Percentiles rank a stretch among this genome's conserved stretches.
These are phyloP conservation scores for Eclectus roratus DNA, from an alignment of 2,113 vertebrate species.

Conservation along the genomic window DNA sequence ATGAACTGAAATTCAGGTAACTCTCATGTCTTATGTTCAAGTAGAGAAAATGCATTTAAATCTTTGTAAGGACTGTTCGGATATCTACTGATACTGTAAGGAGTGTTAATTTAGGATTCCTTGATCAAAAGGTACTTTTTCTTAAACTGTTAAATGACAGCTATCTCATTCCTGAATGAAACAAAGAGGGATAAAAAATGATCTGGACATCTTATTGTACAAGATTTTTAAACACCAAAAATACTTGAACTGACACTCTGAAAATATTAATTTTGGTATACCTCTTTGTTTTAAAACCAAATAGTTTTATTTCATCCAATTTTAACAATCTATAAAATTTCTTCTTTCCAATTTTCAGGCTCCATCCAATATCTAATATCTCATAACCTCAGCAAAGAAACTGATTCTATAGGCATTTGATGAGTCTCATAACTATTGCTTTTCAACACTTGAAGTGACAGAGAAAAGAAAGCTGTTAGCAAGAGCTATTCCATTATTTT, in stretches of 20 bases:
- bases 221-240: not conserved
- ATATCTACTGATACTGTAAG: not conserved
- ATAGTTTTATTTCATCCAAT: not conserved
- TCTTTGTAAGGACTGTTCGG: not conserved
- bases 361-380: not conserved
- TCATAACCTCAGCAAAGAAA: not conserved
- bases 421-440: not conserved
- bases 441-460: not conserved
- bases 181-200: not conserved
- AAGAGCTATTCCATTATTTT: not conserved
- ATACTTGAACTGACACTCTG: not conserved
- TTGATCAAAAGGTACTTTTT: not conserved
- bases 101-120: not conserved
- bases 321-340: not conserved
- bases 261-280: not conserved
- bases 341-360: not conserved
- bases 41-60: not conserved
- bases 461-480: not conserved
- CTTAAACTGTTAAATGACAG: not conserved
- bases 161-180: not conserved
- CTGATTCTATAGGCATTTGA: not conserved
- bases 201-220: not conserved
- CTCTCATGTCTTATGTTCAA: not conserved
- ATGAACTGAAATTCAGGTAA: not conserved
- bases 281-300: not conserved